phyloP scores from a whole-genome alignment of 2,113 vertebrate species.

The Alexandromys fortis region DNA sequence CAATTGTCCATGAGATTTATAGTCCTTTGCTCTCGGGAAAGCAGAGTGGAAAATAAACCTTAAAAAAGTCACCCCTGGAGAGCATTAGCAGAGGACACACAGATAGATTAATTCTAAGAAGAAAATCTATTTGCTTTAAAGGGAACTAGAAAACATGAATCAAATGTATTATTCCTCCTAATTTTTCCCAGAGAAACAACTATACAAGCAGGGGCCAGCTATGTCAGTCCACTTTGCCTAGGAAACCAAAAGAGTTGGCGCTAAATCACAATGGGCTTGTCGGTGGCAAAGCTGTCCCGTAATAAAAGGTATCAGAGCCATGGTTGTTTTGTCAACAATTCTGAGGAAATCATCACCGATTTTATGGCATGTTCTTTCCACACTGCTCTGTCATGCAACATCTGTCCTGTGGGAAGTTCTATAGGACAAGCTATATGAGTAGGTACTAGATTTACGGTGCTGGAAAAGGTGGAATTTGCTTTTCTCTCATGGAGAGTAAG shows the following conservation, averaged over 20 bases:
- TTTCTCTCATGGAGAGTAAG: neutral
- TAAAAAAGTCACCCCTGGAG: constrained; percentile 13
- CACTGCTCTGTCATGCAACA: neutral
- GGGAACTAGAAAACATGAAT: constrained; percentile 15
- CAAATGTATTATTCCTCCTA: neutral
- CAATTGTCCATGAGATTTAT: constrained; percentile 41
- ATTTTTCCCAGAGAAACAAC: constrained; percentile 5
- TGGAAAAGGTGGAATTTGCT: neutral
- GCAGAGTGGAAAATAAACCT: constrained; percentile 27
- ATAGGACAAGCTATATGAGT: neutral
- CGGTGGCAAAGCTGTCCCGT: neutral
- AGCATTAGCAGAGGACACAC: neutral
- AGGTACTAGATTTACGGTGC: neutral
- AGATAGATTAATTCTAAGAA: constrained; percentile 47
- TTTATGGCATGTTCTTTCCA: neutral
- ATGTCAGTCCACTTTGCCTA: neutral
- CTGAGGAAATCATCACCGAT: neutral
- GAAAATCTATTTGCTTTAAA: neutral
- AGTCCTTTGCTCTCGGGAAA: constrained; percentile 38
- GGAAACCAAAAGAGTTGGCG: neutral
- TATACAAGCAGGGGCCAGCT: neutral
- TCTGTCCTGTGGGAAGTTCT: neutral
- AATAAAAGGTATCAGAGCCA: neutral
- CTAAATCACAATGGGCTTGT: neutral
- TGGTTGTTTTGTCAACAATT: neutral